A percentile compares a stretch with the other conserved stretches of the same genome.
Evolutionary conservation across 92 coral and sea anemone species (phyloP).

Genomic region (Parazoanthus darwini): DNA sequence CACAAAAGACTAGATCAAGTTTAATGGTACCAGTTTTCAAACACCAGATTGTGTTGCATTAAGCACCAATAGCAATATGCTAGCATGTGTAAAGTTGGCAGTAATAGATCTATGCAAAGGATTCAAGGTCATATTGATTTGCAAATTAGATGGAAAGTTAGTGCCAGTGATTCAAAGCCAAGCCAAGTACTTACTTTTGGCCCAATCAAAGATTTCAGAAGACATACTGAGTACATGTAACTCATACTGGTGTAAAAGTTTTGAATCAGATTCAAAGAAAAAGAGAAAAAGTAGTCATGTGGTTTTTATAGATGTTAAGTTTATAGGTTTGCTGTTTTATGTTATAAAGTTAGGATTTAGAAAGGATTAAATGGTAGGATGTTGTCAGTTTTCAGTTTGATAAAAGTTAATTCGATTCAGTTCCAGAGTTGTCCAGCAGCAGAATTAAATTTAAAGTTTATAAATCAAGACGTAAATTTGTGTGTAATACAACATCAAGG

Average conservation of each 20-base stretch:
- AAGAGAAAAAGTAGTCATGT: not conserved
- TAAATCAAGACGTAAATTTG: not conserved
- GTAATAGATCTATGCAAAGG: not conserved
- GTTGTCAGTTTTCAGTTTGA: constrained; percentile 2
- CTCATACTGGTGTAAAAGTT: not conserved
- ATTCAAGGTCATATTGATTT: not conserved
- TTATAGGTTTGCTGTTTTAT: not conserved
- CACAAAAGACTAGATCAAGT: not conserved
- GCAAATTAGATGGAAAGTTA: too few relatives aligned
- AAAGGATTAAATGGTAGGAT: not conserved
- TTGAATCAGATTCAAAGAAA: not conserved
- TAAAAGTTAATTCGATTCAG: not conserved
- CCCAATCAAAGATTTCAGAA: not conserved
- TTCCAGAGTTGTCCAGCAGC: not conserved
- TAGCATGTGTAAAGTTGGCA: not conserved
- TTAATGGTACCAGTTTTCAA: not conserved
- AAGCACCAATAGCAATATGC: not conserved
- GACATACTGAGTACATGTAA: not conserved
- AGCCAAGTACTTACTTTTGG: too few relatives aligned
- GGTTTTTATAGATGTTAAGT: not conserved
- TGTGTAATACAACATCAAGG: not conserved
- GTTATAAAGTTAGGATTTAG: not conserved
- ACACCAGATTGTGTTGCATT: not conserved
- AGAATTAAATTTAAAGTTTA: not conserved
- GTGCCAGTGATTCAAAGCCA: too few relatives aligned